Evolutionary conservation across 2,113 vertebrate species (phyloP).

Genomic region (Riparia riparia): DNA sequence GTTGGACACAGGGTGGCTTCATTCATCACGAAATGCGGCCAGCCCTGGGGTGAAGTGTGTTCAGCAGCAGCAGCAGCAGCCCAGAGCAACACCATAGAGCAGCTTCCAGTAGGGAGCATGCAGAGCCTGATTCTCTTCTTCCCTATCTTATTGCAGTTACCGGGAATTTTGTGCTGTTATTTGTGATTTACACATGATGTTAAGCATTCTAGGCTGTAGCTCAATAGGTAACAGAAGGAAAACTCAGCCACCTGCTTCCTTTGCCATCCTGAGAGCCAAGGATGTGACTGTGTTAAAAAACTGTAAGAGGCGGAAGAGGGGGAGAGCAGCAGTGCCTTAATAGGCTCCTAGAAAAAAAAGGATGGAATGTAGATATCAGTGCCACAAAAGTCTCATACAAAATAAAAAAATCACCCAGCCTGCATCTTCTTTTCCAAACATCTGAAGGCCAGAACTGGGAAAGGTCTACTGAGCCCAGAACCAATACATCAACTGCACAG

Average conservation of each 20-base stretch:
- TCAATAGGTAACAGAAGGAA: not conserved
- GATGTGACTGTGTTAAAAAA: not conserved
- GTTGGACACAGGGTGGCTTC: constrained; percentile 34
- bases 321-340: not conserved
- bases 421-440: not conserved
- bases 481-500: not conserved
- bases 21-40: constrained; percentile 14
- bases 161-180: not conserved
- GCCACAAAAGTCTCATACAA: not conserved
- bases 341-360: not conserved
- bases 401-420: not conserved
- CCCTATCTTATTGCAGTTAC: not conserved
- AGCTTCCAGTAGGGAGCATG: not conserved
- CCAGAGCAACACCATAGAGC: not conserved
- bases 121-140: not conserved
- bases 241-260: not conserved
- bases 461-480: not conserved
- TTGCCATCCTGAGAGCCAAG: not conserved
- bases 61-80: not conserved
- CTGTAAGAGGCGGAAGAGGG: not conserved
- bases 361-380: not conserved
- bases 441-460: not conserved
- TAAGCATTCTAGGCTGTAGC: not conserved
- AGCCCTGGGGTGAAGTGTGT: not conserved
- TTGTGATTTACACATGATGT: not conserved